These are phyloP conservation scores for Argyra leucocephala DNA, from an alignment of 2,888 invertebrate genomes.

Conservation along the genomic window DNA sequence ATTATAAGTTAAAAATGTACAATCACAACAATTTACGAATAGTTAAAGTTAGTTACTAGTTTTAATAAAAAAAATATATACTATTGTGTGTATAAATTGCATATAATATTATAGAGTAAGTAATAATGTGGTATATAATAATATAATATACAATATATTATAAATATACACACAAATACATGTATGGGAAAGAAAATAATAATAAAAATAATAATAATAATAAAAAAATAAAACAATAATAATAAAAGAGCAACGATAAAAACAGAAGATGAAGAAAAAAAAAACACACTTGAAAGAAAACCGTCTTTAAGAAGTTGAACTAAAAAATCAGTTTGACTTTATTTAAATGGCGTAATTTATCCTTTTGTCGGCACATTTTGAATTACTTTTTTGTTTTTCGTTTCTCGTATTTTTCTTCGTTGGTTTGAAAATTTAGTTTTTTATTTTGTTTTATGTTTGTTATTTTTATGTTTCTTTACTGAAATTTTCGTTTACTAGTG, in stretches of 20 bases:
- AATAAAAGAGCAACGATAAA: not conserved
- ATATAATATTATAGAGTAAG: too few species aligned
- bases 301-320: slow-evolving; percentile 6
- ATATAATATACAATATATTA: too few species aligned
- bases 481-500: slow-evolving; percentile 1
- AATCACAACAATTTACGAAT: too few species aligned
- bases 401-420: not conserved
- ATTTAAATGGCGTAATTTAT: slow-evolving; percentile 28
- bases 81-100: too few species aligned
- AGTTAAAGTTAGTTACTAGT: too few species aligned
- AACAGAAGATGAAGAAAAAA: not conserved
- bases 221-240: not conserved
- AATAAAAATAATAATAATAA: not conserved
- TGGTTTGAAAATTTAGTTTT: not conserved
- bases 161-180: not conserved
- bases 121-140: too few species aligned
- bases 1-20: too few species aligned
- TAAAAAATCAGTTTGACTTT: slow-evolving; percentile 25
- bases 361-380: slow-evolving; percentile 24
- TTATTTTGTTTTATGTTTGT: too few species aligned
- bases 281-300: not conserved
- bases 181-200: not conserved
- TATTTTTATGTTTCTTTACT: not conserved
- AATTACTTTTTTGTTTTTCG: slow-evolving; percentile 10
- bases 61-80: too few species aligned